Evolutionary conservation across 2,113 vertebrate species (phyloP).

Genomic region (Notarius lentiginosus): DNA sequence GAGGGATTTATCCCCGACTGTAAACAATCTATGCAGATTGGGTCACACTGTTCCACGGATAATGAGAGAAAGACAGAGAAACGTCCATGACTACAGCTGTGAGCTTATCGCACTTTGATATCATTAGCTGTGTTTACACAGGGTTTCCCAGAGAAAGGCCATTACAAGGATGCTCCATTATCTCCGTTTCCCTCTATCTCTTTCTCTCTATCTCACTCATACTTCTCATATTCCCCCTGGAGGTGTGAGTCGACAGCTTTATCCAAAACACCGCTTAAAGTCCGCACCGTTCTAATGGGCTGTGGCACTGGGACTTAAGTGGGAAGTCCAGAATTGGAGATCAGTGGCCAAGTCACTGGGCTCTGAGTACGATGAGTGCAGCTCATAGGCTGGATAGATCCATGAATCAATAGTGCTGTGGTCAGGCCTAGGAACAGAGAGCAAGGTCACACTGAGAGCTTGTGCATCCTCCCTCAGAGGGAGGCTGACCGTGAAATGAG

Average conservation of each 20-base stretch:
- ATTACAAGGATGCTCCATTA: constrained; percentile 58
- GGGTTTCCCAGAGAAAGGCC: constrained; percentile 64
- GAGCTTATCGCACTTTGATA: constrained; percentile 60
- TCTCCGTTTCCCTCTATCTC: constrained; percentile 49
- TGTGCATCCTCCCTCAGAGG: constrained; percentile 37
- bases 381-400: constrained; percentile 32
- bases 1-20: constrained; percentile 66
- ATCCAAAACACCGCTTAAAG: constrained; percentile 53
- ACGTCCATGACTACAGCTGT: constrained; percentile 25
- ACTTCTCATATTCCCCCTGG: constrained; percentile 39
- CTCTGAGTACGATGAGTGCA: constrained; percentile 22
- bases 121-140: constrained; percentile 70
- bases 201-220: constrained; percentile 42
- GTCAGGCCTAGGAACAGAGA: constrained; percentile 36
- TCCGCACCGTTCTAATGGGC: constrained; percentile 51
- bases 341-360: constrained; percentile 16
- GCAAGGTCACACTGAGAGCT: constrained; percentile 39
- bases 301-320: constrained; percentile 39
- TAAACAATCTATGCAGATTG: constrained; percentile 56
- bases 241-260: constrained; percentile 53
- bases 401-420: constrained; percentile 46
- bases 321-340: constrained; percentile 1
- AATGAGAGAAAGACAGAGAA: constrained; percentile 13
- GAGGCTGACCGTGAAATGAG: constrained; percentile 58
- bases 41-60: constrained; percentile 37